A percentile compares a stretch with the other conserved stretches of the same genome.
phyloP scores from a whole-genome alignment of 2,113 vertebrate species.

The Tupaia tana region DNA sequence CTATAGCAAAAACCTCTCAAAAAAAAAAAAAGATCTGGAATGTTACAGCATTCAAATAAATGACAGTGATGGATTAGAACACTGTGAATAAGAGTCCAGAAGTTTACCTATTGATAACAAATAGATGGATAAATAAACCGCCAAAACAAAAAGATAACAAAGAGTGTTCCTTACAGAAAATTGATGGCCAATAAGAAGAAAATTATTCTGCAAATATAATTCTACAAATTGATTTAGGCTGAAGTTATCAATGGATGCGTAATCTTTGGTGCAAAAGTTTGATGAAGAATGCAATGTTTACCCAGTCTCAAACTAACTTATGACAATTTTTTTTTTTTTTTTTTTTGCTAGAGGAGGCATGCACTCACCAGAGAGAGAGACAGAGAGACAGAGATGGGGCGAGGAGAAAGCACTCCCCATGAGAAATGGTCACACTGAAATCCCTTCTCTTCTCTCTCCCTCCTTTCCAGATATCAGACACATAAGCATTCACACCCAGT shows the following conservation, averaged over 20 bases:
- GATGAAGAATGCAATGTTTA: neutral
- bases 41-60: conserved; percentile 28
- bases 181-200: neutral
- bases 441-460: too few species aligned
- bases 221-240: neutral
- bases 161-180: neutral
- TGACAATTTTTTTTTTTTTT: too few species aligned
- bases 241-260: neutral
- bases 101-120: neutral
- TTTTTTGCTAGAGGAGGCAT: too few species aligned
- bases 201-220: neutral
- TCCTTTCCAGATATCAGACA: too few species aligned
- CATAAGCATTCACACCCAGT: too few species aligned
- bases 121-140: neutral
- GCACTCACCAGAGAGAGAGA: too few species aligned
- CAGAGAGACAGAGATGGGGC: too few species aligned
- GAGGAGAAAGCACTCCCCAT: too few species aligned
- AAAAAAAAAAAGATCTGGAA: too few species aligned
- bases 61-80: neutral
- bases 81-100: neutral
- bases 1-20: too few species aligned
- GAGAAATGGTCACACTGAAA: too few species aligned
- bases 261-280: neutral
- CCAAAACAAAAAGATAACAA: neutral
- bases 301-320: neutral